phyloP scores from a whole-genome alignment of 2,888 invertebrate species.

The Hoplodrina ambigua region DNA sequence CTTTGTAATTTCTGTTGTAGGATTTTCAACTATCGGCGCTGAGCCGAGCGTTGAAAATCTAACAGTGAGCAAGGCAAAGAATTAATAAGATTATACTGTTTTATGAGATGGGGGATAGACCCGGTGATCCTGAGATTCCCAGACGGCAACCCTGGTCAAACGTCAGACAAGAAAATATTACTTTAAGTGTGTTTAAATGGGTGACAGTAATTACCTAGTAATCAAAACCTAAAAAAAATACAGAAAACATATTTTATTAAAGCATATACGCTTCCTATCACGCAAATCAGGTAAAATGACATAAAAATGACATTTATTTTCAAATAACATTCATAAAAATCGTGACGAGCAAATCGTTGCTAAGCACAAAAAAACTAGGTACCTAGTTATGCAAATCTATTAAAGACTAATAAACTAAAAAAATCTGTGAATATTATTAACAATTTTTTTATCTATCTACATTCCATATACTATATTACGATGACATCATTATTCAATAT shows the following conservation, averaged over 20 bases:
- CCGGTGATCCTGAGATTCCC: no score
- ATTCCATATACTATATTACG: background rate
- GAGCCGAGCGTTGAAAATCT: no score
- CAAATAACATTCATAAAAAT: constrained; percentile 3
- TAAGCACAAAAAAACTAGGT: constrained; percentile 12
- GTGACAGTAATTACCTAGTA: background rate
- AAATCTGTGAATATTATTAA: constrained; percentile 23
- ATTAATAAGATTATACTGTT: no score
- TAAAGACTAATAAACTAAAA: constrained; percentile 31
- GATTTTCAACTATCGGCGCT: no score
- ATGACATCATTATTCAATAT: constrained; percentile 35
- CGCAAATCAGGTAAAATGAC: background rate
- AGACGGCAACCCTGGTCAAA: no score
- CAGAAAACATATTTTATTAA: background rate
- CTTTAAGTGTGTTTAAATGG: background rate
- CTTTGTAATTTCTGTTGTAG: no score
- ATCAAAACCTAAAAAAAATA: background rate
- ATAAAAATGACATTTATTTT: constrained; percentile 26
- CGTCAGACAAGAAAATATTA: no score
- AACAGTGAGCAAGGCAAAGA: no score
- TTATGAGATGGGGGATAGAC: no score
- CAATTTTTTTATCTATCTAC: constrained; percentile 21
- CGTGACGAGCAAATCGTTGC: background rate
- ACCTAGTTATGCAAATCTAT: constrained; percentile 29
- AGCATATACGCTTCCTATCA: background rate